Conservation (phyloP, 2,797 vertebrate genomes). For the Coluber constrictor region DNA sequence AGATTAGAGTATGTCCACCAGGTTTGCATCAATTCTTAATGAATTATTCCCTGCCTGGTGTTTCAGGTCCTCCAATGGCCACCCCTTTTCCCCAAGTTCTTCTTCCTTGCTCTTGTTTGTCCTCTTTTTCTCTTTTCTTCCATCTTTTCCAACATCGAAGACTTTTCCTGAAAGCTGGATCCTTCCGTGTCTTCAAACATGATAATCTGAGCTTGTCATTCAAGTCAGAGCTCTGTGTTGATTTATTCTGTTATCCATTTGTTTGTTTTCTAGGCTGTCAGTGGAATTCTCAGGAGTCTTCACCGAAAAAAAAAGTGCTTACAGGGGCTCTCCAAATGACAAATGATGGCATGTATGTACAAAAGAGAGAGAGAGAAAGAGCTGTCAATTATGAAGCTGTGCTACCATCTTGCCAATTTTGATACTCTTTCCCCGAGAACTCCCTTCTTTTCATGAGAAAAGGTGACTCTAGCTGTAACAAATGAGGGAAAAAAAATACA, state of each 20-base stretch:
- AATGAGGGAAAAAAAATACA: not conserved
- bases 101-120: not conserved
- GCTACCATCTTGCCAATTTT: not conserved
- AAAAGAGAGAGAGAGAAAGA: not conserved
- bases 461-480: not conserved
- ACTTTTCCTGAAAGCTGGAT: not conserved
- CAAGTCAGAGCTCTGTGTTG: not conserved
- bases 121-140: not conserved
- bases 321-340: not conserved
- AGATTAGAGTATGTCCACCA: not conserved
- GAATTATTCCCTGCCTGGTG: not conserved
- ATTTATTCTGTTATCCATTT: not conserved
- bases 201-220: not conserved
- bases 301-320: not conserved
- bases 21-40: not conserved
- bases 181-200: not conserved
- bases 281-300: not conserved
- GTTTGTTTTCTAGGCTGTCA: not conserved
- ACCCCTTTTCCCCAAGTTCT: not conserved
- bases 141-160: not conserved
- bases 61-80: not conserved
- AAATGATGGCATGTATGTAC: not conserved
- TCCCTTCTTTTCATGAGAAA: not conserved
- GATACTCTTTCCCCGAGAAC: not conserved
- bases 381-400: not conserved